Evolutionary conservation across 2,888 invertebrate genomes (phyloP).

Genomic region (Nomada lathburiana): DNA sequence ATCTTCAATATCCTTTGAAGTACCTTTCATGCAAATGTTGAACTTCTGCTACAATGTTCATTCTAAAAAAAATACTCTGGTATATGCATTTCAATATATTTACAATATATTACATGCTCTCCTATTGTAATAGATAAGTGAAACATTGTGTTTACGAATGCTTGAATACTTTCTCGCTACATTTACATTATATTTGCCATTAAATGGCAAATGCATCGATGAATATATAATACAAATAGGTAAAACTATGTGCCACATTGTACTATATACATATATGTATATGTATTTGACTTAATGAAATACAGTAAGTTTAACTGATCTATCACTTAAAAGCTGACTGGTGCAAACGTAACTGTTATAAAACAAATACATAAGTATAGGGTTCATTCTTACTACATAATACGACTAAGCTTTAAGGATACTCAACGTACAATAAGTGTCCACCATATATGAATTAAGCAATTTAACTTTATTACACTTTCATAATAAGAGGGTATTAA

Average conservation of each 20-base stretch:
- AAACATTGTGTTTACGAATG: conserved; percentile 24
- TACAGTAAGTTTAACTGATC: conserved; percentile 35
- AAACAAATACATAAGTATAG: conserved; percentile 28
- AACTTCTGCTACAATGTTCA: conserved; percentile 27
- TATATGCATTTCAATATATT: conserved; percentile 39
- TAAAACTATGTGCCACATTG: conserved; percentile 51
- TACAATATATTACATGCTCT: conserved; percentile 10
- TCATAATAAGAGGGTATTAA: conserved; percentile 37
- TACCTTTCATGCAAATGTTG: conserved; percentile 35
- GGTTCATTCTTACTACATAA: conserved; percentile 18
- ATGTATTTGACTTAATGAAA: not conserved
- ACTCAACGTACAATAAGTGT: conserved; percentile 36
- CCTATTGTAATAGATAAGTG: conserved; percentile 29
- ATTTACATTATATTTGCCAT: conserved; percentile 15
- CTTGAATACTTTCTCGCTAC: conserved; percentile 10
- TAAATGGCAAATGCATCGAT: conserved; percentile 9
- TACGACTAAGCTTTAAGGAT: conserved; percentile 49
- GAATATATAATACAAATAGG: conserved; percentile 33
- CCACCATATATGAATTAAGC: conserved; percentile 26
- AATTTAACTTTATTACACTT: conserved; percentile 30
- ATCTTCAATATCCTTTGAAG: conserved; percentile 39
- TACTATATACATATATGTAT: conserved; percentile 21
- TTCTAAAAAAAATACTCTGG: conserved; percentile 38
- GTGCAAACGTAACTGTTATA: conserved; percentile 36
- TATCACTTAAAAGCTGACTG: conserved; percentile 35